Evolutionary conservation across 30 jellyfish, hydroid and myxozoan genomes (phyloP).

Genomic region (Hydra vulgaris): DNA sequence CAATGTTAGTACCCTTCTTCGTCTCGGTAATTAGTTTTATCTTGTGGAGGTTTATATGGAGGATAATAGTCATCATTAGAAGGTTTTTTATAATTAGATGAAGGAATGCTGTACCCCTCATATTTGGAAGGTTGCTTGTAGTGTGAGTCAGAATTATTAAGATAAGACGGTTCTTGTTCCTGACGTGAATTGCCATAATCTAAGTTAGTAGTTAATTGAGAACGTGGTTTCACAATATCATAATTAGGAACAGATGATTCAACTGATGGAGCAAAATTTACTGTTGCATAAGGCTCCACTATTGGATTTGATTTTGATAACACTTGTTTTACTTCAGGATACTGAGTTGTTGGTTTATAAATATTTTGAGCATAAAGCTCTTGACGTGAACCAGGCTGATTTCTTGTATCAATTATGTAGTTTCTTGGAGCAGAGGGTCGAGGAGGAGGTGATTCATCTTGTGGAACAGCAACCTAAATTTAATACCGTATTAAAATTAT

Average conservation of each 20-base stretch:
- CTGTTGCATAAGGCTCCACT: constrained; percentile 30
- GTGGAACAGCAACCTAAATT: not conserved
- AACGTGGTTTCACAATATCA: constrained; percentile 37
- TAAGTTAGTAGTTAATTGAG: constrained; percentile 30
- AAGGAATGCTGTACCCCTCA: constrained; percentile 29
- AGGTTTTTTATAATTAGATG: constrained; percentile 10
- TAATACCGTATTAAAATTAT: not conserved
- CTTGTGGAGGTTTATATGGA: constrained; percentile 26
- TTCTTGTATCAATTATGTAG: constrained; percentile 49
- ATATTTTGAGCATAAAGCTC: constrained; percentile 49
- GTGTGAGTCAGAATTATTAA: constrained; percentile 35
- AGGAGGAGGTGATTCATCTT: constrained; percentile 46
- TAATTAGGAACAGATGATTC: constrained; percentile 28
- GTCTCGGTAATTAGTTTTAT: not conserved
- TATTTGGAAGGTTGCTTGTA: constrained; percentile 49
- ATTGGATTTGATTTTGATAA: constrained; percentile 27
- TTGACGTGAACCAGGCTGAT: constrained; percentile 23
- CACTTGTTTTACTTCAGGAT: constrained; percentile 60
- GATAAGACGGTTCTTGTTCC: constrained; percentile 33
- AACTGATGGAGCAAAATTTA: constrained; percentile 12
- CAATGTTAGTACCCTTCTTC: not conserved
- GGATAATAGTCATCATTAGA: constrained; percentile 34
- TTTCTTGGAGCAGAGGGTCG: constrained; percentile 94
- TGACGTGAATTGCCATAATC: constrained; percentile 27
- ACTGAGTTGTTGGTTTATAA: constrained; percentile 58